Evolutionary conservation across 2,888 invertebrate genomes (phyloP).

Genomic region (Hanleya hanleyi): DNA sequence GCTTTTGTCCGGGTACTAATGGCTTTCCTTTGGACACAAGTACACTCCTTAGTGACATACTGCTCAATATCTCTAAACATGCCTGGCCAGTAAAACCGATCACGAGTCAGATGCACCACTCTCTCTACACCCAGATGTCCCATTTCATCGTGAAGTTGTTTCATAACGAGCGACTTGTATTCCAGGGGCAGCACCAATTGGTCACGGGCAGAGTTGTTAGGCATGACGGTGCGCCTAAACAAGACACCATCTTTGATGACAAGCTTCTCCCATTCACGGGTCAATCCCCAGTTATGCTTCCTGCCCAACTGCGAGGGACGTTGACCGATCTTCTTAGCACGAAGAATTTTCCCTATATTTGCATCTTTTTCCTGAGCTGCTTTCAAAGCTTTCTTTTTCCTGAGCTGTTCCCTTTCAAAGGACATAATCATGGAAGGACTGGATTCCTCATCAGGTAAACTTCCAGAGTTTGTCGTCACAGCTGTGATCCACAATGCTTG

Average conservation of each 20-base stretch:
- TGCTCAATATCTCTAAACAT: slow-evolving; percentile 13
- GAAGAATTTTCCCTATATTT: too few relatives aligned
- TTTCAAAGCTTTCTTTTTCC: too few relatives aligned
- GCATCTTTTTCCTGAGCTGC: too few relatives aligned
- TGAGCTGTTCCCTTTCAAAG: too few relatives aligned
- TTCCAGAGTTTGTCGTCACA: too few relatives aligned
- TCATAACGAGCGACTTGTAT: neutral
- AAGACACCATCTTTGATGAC: neutral
- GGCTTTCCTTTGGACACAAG: slow-evolving; percentile 11
- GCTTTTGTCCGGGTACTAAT: neutral
- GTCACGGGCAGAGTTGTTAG: neutral
- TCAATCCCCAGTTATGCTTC: too few relatives aligned
- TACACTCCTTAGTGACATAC: slow-evolving; percentile 16
- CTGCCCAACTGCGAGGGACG: too few relatives aligned
- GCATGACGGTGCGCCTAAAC: neutral
- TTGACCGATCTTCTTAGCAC: too few relatives aligned
- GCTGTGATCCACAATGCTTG: too few relatives aligned
- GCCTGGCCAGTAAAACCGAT: neutral
- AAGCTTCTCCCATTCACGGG: too few relatives aligned
- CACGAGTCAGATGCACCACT: slow-evolving; percentile 8
- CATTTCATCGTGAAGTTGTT: slow-evolving; percentile 22
- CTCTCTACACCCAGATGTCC: slow-evolving; percentile 24
- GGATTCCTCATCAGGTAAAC: too few relatives aligned
- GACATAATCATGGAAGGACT: too few relatives aligned
- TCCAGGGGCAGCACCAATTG: slow-evolving; percentile 13